Base-by-base conservation (phyloP, 1,140 invertebrate genomes). In the Anadara kagoshimensis region DNA sequence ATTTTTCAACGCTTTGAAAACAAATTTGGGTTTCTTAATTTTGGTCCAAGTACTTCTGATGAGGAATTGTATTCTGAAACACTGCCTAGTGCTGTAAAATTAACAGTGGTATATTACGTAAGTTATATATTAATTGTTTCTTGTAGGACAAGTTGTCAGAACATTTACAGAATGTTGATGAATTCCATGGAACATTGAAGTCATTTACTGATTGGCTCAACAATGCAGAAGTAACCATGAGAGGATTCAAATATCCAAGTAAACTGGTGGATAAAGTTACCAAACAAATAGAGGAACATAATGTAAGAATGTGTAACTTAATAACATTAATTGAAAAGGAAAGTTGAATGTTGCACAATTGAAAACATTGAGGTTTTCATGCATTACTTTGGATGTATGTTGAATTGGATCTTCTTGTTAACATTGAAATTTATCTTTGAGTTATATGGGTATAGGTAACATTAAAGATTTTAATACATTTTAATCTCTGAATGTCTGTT, bases 121-220 rank as follows among this genome's bases (percentile, higher is more conserved):
- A n/a, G n/a, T n/a, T n/a, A n/a, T n/a, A n/a, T n/a, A n/a, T n/a
- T n/a, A n/a, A n/a, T n/a, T n/a, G 45, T 45, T 49, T 41, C 20
- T 57, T 78, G 1, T 77, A 92, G 89, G 98, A 98, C 81, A 99
- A 99, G 90, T 89, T 99, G 26, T 96, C 99, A 90, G 98, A 99
- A 82, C 98, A 98, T 4, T 90, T 98, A 22, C 96, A 96, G 83
- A 97, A 99, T 90, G 98, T 98, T 0, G 96, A 94, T 0, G 96
- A 98, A 83, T 98, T 98, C 93, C 96, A 99, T 87, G 95, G 97
- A 78, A 95, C 96, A 0, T 90, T 98, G 2, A 90, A 93, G 87
- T 92, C 94, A 0, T 98, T 98, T 88, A 95, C 98, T 14, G 95
- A 98, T 88, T 99, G 97, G 97, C 89, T 99, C 8, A 98, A 96